Base-by-base conservation (phyloP, 2,113 vertebrate genomes). In the Scartelaos histophorus region DNA sequence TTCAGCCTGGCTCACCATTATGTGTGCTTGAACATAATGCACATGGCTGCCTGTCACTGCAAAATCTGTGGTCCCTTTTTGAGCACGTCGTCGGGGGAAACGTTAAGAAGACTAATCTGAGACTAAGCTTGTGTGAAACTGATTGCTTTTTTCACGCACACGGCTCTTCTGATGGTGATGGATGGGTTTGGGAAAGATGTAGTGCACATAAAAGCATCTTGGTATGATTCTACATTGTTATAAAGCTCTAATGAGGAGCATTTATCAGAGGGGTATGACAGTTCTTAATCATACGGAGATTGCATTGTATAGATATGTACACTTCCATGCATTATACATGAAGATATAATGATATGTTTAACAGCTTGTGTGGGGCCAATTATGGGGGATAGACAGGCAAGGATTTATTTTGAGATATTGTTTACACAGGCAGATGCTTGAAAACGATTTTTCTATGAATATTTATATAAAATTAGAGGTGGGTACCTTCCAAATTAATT, bases 101-200 rank as follows among this genome's bases (percentile, higher is more conserved):
- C 80, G 81, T 85, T 81, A 82, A 65, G 43, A 71, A 78, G 74
- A 83, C 64, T 82, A 69, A 86, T 87, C 79, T 85, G 72, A 78
- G 71, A 54, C 80, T 83, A n/a, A 74, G 77, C 74, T 74, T 66
- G 16, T 76, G 73, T 78, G 76, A 79, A 43, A 79, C 84, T 79
- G 69, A 88, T 88, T 79, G 66, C 76, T 54, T 54, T 81, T 89
- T 79, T 69, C 77, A 66, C 43, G 29, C 0, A 29, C 1, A 5
- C 58, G 7, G 5, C 66, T 87, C 9, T 61, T 61, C 16, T 87
- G 80, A 87, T 84, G 64, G 81, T 86, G 80, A 87, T 84, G 56
- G 79, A 87, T 74, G 74, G 29, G 2, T 73, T 78, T 2, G 7
- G 67, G 69, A 71, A 77, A 69, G 78, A 78, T 65, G 43, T 19